These are phyloP conservation scores for Drosophila lutescens DNA, from an alignment of 2,888 invertebrate genomes.

Conservation along the genomic window DNA sequence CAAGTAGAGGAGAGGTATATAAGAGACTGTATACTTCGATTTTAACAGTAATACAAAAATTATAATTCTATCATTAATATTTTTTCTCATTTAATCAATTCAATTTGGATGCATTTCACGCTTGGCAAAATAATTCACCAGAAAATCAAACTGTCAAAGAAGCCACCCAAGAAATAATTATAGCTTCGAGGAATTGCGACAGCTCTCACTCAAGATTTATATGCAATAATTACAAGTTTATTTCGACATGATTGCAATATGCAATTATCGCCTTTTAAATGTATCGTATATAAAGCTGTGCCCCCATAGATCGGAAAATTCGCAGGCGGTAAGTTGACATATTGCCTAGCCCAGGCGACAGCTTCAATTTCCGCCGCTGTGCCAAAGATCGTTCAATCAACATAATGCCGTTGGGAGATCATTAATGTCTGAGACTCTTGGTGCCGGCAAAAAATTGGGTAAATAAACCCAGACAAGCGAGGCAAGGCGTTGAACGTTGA, in stretches of 20 bases:
- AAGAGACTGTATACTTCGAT: background rate
- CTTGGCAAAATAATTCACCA: background rate
- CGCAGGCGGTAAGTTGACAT: slow-evolving; percentile 36
- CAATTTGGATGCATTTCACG: slow-evolving; percentile 14
- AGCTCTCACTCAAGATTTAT: slow-evolving; percentile 18
- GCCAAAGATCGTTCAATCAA: slow-evolving; percentile 44
- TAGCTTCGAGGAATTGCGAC: slow-evolving; percentile 15
- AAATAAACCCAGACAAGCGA: background rate
- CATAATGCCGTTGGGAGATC: slow-evolving; percentile 28
- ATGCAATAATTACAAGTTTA: slow-evolving; percentile 27
- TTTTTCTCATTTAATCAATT: background rate
- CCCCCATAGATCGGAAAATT: slow-evolving; percentile 25
- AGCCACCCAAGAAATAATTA: slow-evolving; percentile 20
- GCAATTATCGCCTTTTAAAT: slow-evolving; percentile 24
- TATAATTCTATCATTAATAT: background rate
- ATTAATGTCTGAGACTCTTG: slow-evolving; percentile 8
- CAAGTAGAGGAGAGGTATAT: too few relatives aligned
- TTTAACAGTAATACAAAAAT: too few relatives aligned
- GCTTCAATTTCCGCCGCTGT: slow-evolving; percentile 42
- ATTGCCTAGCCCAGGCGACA: slow-evolving; percentile 42
- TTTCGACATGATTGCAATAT: slow-evolving; percentile 38
- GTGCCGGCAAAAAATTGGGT: slow-evolving; percentile 13
- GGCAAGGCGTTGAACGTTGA: background rate
- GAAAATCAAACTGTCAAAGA: slow-evolving; percentile 12
- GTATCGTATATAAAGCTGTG: slow-evolving; percentile 16